A percentile compares a stretch with the other conserved stretches of the same genome.
These are phyloP conservation scores for Characodon lateralis DNA, from an alignment of 2,797 vertebrate genomes.

Conservation along the genomic window DNA sequence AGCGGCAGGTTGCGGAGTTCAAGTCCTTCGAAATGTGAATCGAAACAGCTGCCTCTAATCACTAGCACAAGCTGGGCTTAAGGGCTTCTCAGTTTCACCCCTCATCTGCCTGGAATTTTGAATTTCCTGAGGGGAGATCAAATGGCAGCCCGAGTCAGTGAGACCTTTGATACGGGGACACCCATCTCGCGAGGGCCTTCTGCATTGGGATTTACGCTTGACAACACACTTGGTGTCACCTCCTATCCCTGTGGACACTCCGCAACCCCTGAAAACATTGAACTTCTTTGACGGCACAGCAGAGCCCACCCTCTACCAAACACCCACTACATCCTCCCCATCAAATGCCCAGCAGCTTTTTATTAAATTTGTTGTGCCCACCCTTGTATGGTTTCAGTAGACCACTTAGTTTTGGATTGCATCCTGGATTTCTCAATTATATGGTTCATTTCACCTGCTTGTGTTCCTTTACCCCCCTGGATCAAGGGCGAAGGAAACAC, in stretches of 20 bases:
- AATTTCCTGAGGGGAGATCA: constrained; percentile 86
- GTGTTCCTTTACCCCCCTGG: constrained; percentile 81
- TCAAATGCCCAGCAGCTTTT: constrained; percentile 80
- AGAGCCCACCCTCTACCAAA: constrained; percentile 12
- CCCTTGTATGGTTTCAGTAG: constrained; percentile 82
- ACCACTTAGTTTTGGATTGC: constrained; percentile 86
- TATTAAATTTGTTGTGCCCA: constrained; percentile 86
- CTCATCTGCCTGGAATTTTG: constrained; percentile 88
- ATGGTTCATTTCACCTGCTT: constrained; percentile 85
- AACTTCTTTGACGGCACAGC: constrained; percentile 78
- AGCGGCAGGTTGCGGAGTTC: constrained; percentile 85
- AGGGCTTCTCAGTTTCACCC: constrained; percentile 87
- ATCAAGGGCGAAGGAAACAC: constrained; percentile 79
- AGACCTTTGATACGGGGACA: constrained; percentile 87
- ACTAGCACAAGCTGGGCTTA: constrained; percentile 83
- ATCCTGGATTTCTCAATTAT: constrained; percentile 87
- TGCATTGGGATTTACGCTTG: constrained; percentile 86
- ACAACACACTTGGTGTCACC: constrained; percentile 88
- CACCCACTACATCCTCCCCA: not conserved
- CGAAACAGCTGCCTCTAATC: constrained; percentile 88
- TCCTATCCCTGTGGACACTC: constrained; percentile 76
- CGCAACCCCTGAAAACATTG: constrained; percentile 79
- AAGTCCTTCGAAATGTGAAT: constrained; percentile 87
- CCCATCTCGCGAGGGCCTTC: constrained; percentile 83
- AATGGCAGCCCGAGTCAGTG: constrained; percentile 84